Evolutionary conservation across 1,140 invertebrate genomes (phyloP).

Genomic region (Druon quercuslanigerum): DNA sequence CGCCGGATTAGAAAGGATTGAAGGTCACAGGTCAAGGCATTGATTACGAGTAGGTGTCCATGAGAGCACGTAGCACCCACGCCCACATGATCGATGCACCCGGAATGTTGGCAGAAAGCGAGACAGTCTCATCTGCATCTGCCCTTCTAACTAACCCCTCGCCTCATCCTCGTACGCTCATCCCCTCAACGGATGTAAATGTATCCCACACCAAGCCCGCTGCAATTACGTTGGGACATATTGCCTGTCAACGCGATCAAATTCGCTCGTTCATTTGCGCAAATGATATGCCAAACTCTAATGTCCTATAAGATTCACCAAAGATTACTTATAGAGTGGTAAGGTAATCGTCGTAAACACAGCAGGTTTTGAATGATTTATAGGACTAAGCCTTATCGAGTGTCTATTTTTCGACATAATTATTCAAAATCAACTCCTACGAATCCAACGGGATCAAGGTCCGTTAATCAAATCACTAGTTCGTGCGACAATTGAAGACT

Average conservation of each 20-base stretch:
- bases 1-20: conserved; percentile 63
- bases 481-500: too few relatives aligned
- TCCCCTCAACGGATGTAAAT: conserved; percentile 51
- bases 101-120: conserved; percentile 48
- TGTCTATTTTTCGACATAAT: too few relatives aligned
- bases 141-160: conserved; percentile 38
- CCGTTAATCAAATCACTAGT: too few relatives aligned
- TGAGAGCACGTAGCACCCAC: conserved; percentile 49
- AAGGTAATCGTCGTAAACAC: too few relatives aligned
- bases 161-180: conserved; percentile 47
- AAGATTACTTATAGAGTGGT: conserved; percentile 63
- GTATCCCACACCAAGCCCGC: conserved; percentile 62
- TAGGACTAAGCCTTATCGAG: too few relatives aligned
- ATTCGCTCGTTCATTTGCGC: conserved; percentile 72
- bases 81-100: conserved; percentile 68
- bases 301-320: conserved; percentile 68
- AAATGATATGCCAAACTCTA: conserved; percentile 75
- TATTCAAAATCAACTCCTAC: too few relatives aligned
- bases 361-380: too few relatives aligned
- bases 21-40: conserved; percentile 53
- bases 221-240: conserved; percentile 73
- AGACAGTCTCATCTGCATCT: conserved; percentile 69
- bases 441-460: too few relatives aligned
- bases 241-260: conserved; percentile 71
- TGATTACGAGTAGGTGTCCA: conserved; percentile 64